phyloP scores from a whole-genome alignment of 2,888 invertebrate genomes.

The Drosophila mulleri region DNA sequence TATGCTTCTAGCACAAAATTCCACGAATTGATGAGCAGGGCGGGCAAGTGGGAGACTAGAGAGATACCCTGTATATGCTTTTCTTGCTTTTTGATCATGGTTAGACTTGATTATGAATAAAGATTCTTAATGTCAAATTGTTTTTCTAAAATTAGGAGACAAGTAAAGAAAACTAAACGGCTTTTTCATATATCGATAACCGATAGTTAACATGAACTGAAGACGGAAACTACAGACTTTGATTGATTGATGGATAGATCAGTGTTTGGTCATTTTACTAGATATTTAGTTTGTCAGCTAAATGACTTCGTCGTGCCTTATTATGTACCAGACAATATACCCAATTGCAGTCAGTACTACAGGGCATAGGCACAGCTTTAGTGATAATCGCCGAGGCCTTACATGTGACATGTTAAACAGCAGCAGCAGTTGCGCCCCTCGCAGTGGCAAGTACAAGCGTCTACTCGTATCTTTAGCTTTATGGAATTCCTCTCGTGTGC shows the following conservation, averaged over 20 bases:
- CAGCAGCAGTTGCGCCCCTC: conserved; percentile 26
- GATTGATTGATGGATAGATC: background rate
- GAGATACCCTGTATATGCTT: conserved; percentile 21
- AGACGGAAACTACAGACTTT: background rate
- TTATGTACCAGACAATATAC: background rate
- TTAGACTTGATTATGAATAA: background rate
- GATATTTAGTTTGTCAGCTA: background rate
- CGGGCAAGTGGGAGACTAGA: background rate
- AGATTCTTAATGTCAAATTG: too few relatives aligned
- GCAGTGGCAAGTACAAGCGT: conserved; percentile 37
- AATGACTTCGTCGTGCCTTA: background rate
- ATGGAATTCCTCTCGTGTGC: conserved; percentile 57
- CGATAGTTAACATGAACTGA: background rate
- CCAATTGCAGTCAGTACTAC: background rate
- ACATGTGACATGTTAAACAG: conserved; percentile 65
- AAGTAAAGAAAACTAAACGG: too few relatives aligned
- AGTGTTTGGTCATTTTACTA: background rate
- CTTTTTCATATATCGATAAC: background rate
- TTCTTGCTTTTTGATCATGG: too few relatives aligned
- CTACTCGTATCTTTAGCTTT: conserved; percentile 55
- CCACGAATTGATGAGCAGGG: conserved; percentile 43
- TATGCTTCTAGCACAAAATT: conserved; percentile 49
- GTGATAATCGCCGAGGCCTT: conserved; percentile 58
- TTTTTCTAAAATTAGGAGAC: too few relatives aligned
- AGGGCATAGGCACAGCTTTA: conserved; percentile 40